Evolutionary conservation across 2,113 vertebrate species (phyloP).

Genomic region (Neogobius melanostomus): DNA sequence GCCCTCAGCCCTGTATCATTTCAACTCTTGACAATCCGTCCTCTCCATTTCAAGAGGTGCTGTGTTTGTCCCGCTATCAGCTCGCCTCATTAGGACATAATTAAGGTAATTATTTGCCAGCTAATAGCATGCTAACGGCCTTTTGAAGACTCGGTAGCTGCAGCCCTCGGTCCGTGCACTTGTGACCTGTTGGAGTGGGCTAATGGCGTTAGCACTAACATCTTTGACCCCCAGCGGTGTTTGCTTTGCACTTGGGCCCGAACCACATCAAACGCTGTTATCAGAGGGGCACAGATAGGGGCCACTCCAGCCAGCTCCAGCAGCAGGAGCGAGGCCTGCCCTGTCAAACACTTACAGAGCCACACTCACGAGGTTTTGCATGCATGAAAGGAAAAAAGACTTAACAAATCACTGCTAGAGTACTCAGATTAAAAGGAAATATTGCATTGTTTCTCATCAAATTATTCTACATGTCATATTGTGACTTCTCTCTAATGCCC

Average conservation of each 20-base stretch:
- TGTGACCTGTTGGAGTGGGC: conserved; percentile 37
- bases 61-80: conserved; percentile 16
- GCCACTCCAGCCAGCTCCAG: conserved; percentile 29
- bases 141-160: conserved; percentile 22
- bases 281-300: conserved; percentile 38
- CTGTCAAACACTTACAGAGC: conserved; percentile 7
- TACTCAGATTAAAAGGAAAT: no score
- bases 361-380: no score
- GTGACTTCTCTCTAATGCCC: no score
- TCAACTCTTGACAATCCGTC: background rate
- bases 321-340: conserved; percentile 30
- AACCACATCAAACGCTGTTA: conserved; percentile 59
- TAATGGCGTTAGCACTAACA: conserved; percentile 51
- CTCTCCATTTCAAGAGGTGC: background rate
- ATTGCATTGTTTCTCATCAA: no score
- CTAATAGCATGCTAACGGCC: conserved; percentile 27
- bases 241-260: conserved; percentile 49
- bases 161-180: conserved; percentile 24
- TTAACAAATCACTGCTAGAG: background rate
- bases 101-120: conserved; percentile 41
- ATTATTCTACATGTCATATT: no score
- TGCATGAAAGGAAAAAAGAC: no score
- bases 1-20: no score
- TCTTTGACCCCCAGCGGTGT: conserved; percentile 43
- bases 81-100: conserved; percentile 25